Evolutionary conservation across 2,888 invertebrate species (phyloP).

Genomic region (Parthenolecanium corni): DNA sequence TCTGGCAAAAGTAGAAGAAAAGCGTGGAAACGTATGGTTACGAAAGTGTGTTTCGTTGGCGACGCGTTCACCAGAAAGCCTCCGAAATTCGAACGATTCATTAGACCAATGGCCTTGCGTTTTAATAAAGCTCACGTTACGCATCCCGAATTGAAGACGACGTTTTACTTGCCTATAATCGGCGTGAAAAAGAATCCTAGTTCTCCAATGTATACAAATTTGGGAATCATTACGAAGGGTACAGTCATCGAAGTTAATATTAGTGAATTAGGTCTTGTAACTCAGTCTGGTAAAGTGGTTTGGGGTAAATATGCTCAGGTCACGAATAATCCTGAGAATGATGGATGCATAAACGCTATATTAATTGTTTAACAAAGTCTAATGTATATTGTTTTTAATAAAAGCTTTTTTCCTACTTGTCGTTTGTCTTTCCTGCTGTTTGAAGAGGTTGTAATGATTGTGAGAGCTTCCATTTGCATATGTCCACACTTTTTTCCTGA

Average conservation of each 20-base stretch:
- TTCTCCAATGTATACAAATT: slow-evolving; percentile 89
- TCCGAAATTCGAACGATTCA: slow-evolving; percentile 97
- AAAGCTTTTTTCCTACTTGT: neutral
- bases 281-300: slow-evolving; percentile 96
- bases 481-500: neutral
- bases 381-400: slow-evolving; percentile 7
- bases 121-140: slow-evolving; percentile 98
- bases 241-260: slow-evolving; percentile 97
- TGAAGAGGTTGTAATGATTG: too few species aligned
- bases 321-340: slow-evolving; percentile 98
- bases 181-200: slow-evolving; percentile 99
- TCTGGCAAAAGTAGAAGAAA: slow-evolving; percentile 87
- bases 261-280: slow-evolving; percentile 94
- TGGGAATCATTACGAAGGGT: slow-evolving; percentile 98
- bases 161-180: slow-evolving; percentile 92
- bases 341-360: slow-evolving; percentile 98
- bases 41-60: slow-evolving; percentile 94
- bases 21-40: slow-evolving; percentile 99
- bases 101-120: slow-evolving; percentile 90
- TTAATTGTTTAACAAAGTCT: slow-evolving; percentile 62
- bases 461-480: too few species aligned
- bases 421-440: neutral
- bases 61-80: slow-evolving; percentile 98
- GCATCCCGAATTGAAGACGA: slow-evolving; percentile 96
- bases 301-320: slow-evolving; percentile 99